These are phyloP conservation scores for Hypsopygia costalis DNA, from an alignment of 2,888 invertebrate genomes.

Conservation along the genomic window DNA sequence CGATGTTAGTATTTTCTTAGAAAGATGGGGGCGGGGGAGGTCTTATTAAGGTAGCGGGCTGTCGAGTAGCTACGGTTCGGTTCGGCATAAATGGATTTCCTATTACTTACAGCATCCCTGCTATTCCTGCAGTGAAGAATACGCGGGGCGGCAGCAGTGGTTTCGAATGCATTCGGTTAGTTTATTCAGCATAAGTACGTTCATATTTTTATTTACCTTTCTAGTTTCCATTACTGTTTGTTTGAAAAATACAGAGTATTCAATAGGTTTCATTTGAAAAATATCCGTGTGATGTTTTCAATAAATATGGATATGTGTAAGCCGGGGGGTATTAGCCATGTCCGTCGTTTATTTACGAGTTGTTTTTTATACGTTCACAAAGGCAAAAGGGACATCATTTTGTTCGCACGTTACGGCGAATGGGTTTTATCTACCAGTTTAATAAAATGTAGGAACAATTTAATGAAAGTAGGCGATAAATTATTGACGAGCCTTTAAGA, in stretches of 20 bases:
- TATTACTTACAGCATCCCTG: conserved; percentile 41
- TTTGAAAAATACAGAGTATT: not conserved
- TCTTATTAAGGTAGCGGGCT: conserved; percentile 34
- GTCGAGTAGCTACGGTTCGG: conserved; percentile 32
- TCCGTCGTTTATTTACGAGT: conserved; percentile 10
- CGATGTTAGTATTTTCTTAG: conserved; percentile 22
- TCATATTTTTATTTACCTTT: conserved; percentile 1
- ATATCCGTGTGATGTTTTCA: not conserved
- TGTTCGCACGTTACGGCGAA: not conserved
- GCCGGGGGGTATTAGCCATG: conserved; percentile 7
- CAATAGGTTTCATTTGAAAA: conserved; percentile 1
- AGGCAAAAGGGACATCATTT: no score
- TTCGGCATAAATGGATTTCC: conserved; percentile 54
- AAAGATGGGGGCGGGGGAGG: conserved; percentile 23
- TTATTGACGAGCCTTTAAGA: conserved; percentile 3
- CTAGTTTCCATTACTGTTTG: not conserved
- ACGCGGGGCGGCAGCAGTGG: conserved; percentile 17
- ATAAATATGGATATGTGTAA: conserved; percentile 7
- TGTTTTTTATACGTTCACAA: conserved; percentile 7
- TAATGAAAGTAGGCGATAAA: conserved; percentile 1
- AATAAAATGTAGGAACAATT: conserved; percentile 6
- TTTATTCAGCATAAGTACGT: conserved; percentile 13
- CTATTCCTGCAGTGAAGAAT: conserved; percentile 35
- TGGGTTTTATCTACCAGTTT: conserved; percentile 1
- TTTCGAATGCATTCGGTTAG: conserved; percentile 17